Evolutionary conservation across 2,113 vertebrate genomes (phyloP).

Genomic region (Ageneiosus marmoratus): DNA sequence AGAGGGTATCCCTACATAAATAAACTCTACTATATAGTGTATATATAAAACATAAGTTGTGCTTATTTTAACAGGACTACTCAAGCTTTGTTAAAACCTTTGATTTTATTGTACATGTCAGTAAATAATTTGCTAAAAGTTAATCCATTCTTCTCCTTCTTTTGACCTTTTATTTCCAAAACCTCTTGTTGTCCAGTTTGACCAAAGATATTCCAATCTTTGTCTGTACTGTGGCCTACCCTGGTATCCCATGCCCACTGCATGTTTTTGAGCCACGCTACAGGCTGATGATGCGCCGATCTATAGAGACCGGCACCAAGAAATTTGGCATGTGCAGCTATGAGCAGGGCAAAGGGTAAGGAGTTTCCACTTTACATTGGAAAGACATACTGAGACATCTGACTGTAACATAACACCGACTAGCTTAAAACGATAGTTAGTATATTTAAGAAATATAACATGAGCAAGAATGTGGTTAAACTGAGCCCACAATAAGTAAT

Average conservation of each 20-base stretch:
- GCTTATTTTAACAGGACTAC: too few species aligned
- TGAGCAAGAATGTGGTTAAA: background rate
- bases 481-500: background rate
- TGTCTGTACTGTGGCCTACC: conserved; percentile 87
- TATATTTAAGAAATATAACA: background rate
- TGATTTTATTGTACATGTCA: background rate
- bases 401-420: background rate
- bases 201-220: conserved; percentile 87
- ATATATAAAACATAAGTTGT: too few species aligned
- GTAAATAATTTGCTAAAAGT: background rate
- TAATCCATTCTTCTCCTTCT: background rate
- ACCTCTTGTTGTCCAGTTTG: conserved; percentile 66
- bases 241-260: conserved; percentile 81
- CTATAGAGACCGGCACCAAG: conserved; percentile 86
- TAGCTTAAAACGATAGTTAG: background rate
- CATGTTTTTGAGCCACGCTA: conserved; percentile 90
- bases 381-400: background rate
- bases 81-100: background rate
- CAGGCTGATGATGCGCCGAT: conserved; percentile 89
- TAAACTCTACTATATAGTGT: too few species aligned
- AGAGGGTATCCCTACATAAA: too few species aligned
- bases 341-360: conserved; percentile 83
- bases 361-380: background rate
- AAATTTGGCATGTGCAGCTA: conserved; percentile 91
- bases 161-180: background rate